These are phyloP conservation scores for Bradypodion pumilum DNA, from an alignment of 2,797 vertebrate genomes.

Conservation along the genomic window DNA sequence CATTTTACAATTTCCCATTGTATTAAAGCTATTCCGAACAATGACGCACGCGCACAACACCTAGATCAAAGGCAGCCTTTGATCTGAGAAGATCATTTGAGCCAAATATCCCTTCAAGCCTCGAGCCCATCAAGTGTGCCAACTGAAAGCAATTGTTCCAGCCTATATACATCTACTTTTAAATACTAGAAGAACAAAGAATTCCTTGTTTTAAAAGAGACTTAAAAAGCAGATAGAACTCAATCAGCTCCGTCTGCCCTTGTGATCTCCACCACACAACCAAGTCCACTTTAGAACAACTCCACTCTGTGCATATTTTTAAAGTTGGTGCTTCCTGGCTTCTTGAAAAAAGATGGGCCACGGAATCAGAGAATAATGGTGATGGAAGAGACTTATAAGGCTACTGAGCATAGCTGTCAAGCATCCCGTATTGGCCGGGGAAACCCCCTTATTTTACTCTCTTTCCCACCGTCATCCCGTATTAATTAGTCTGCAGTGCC, in stretches of 20 bases:
- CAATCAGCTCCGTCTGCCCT: neutral
- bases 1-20: neutral
- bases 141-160: neutral
- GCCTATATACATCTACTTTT: accelerated
- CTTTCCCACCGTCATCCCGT: too few species aligned
- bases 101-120: too few species aligned
- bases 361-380: too few species aligned
- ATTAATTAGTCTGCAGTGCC: too few species aligned
- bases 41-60: neutral
- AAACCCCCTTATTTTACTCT: too few species aligned
- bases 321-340: accelerated
- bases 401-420: too few species aligned
- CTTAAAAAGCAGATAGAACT: neutral
- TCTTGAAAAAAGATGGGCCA: too few species aligned
- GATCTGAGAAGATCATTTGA: neutral
- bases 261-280: accelerated
- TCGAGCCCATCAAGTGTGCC: accelerated
- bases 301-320: neutral
- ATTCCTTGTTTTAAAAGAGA: accelerated
- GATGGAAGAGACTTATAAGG: too few species aligned
- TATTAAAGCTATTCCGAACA: neutral
- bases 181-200: accelerated
- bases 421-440: too few species aligned
- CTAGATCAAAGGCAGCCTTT: neutral
- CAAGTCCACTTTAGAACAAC: neutral